phyloP scores from a whole-genome alignment of 2,797 vertebrate species.

The Gastrophryne carolinensis region DNA sequence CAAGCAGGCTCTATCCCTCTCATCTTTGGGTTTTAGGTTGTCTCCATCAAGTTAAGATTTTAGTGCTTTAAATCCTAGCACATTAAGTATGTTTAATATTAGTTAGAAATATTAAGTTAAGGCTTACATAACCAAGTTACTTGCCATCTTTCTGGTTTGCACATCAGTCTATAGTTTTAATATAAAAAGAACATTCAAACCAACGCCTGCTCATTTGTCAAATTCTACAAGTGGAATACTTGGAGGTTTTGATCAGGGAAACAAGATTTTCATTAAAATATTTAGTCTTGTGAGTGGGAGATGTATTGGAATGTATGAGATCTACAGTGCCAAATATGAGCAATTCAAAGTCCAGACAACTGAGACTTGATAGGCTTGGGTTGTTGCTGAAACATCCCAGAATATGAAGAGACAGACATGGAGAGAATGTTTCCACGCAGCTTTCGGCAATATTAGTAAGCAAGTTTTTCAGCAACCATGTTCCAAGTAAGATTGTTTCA shows the following conservation, averaged over 20 bases:
- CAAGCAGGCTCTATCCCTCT: too few relatives aligned
- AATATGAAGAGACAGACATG: constrained; percentile 49
- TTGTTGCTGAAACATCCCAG: constrained; percentile 51
- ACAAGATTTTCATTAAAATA: constrained; percentile 44
- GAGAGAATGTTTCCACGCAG: constrained; percentile 62
- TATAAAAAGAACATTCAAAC: constrained; percentile 26
- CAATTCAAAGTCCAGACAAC: constrained; percentile 32
- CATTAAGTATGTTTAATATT: not conserved
- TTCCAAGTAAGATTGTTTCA: constrained; percentile 56
- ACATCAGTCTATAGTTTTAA: constrained; percentile 25
- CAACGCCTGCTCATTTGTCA: constrained; percentile 41
- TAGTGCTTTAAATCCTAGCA: too few relatives aligned
- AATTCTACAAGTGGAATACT: constrained; percentile 33
- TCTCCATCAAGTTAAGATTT: too few relatives aligned
- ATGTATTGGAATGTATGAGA: constrained; percentile 37
- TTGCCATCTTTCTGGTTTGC: constrained; percentile 35
- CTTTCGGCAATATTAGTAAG: constrained; percentile 63
- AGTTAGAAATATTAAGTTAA: not conserved
- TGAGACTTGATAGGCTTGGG: constrained; percentile 47
- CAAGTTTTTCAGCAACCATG: constrained; percentile 57
- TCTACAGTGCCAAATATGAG: constrained; percentile 27
- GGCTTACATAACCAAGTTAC: too few relatives aligned
- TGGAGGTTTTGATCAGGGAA: constrained; percentile 43
- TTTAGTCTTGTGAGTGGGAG: constrained; percentile 45
- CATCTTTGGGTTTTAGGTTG: too few relatives aligned